A percentile compares a stretch with the other conserved stretches of the same genome.
Evolutionary conservation across 2,113 vertebrate genomes (phyloP).

Genomic region (Montifringilla adamsi): DNA sequence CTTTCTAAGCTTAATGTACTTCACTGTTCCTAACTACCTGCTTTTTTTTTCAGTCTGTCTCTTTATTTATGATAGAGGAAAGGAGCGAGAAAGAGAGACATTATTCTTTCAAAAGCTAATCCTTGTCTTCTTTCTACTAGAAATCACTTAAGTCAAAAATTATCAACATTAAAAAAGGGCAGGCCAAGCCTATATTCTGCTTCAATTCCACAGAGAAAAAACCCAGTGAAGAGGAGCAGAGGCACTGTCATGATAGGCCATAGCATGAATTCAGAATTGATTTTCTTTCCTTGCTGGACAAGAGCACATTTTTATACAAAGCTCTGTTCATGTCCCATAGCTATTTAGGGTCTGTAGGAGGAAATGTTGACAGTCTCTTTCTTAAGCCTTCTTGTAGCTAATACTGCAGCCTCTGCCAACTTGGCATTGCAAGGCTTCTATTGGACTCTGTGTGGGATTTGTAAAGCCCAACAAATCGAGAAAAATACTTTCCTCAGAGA

Average conservation of each 20-base stretch:
- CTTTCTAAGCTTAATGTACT: background rate
- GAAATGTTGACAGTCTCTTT: constrained; percentile 72
- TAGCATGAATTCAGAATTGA: constrained; percentile 26
- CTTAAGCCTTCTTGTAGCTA: constrained; percentile 70
- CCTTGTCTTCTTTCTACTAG: background rate
- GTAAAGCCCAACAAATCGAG: constrained; percentile 7
- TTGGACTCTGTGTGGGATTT: constrained; percentile 52
- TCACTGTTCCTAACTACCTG: background rate
- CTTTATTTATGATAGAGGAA: background rate
- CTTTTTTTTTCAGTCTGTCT: background rate
- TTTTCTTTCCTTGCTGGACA: constrained; percentile 54
- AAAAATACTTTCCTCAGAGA: constrained; percentile 49
- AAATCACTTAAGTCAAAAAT: background rate
- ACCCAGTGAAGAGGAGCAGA: background rate
- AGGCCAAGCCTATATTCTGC: background rate
- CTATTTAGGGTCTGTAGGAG: constrained; percentile 59
- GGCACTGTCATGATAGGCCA: background rate
- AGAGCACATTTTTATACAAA: constrained; percentile 62
- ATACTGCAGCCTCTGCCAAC: constrained; percentile 59
- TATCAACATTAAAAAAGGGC: background rate
- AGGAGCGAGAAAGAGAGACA: background rate
- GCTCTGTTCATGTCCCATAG: constrained; percentile 59
- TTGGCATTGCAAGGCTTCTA: constrained; percentile 48
- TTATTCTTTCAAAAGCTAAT: background rate
- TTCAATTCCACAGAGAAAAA: background rate